Evolutionary conservation across 2,113 vertebrate genomes (phyloP).

Genomic region (Plecturocebus donacophilus): DNA sequence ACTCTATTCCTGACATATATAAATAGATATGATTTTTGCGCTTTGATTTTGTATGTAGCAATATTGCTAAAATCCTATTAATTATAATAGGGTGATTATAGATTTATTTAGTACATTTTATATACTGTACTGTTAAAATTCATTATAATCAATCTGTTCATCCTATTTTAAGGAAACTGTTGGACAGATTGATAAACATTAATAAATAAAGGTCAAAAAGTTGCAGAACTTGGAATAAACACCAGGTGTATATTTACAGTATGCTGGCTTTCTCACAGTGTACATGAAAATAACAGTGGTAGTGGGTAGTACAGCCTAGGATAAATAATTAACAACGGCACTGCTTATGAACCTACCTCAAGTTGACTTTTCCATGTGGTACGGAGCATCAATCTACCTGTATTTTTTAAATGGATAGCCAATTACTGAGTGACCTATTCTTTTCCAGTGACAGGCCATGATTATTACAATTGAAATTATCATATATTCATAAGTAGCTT

Average conservation of each 20-base stretch:
- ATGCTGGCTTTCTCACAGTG: not conserved
- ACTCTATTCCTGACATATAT: not conserved
- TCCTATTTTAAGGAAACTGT: not conserved
- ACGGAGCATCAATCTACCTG: not conserved
- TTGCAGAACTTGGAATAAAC: not conserved
- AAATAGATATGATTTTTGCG: not conserved
- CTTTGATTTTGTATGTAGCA: not conserved
- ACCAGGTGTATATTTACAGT: not conserved
- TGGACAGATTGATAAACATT: not conserved
- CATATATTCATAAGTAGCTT: not conserved
- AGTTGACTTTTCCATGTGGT: not conserved
- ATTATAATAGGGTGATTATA: not conserved
- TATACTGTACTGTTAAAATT: not conserved
- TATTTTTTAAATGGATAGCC: not conserved
- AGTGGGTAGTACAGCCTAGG: not conserved
- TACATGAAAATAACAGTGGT: not conserved
- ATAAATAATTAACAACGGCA: not conserved
- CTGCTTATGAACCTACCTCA: not conserved
- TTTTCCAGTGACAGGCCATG: not conserved
- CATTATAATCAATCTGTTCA: not conserved
- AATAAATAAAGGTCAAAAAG: not conserved
- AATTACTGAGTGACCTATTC: not conserved
- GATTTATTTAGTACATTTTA: not conserved
- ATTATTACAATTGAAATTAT: not conserved
- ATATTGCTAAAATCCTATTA: not conserved